Evolutionary conservation across 2,113 vertebrate species (phyloP).

Genomic region (Hypomesus transpacificus): DNA sequence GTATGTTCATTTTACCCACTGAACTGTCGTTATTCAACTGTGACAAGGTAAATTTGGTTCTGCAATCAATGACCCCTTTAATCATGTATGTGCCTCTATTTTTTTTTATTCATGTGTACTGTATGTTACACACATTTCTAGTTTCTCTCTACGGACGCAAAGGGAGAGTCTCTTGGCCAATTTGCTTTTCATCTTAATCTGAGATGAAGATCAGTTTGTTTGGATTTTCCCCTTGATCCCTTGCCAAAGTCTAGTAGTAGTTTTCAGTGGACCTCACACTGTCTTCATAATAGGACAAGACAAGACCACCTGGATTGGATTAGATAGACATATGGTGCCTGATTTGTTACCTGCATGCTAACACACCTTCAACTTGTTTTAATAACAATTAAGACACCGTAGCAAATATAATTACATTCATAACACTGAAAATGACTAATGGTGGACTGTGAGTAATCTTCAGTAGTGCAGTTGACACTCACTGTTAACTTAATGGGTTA

Average conservation of each 20-base stretch:
- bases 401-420: neutral
- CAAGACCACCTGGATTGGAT: slow-evolving; percentile 70
- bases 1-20: too few species aligned
- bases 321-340: slow-evolving; percentile 60
- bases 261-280: neutral
- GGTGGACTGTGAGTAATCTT: neutral
- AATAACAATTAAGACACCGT: neutral
- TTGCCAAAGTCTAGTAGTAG: neutral
- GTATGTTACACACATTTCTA: neutral
- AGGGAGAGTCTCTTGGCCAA: neutral
- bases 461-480: neutral
- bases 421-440: too few species aligned
- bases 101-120: too few species aligned
- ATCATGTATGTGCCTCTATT: neutral
- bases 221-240: neutral
- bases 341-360: slow-evolving; percentile 23
- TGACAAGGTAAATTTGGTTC: too few species aligned
- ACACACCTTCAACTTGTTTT: slow-evolving; percentile 3
- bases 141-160: neutral
- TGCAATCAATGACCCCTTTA: too few species aligned
- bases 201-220: slow-evolving; percentile 7
- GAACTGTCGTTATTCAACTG: too few species aligned
- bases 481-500: too few species aligned
- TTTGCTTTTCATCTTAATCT: neutral
- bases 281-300: slow-evolving; percentile 61